These are phyloP conservation scores for Ptycholaimellus sp. DNA, from an alignment of 2,888 invertebrate genomes.

Conservation along the genomic window DNA sequence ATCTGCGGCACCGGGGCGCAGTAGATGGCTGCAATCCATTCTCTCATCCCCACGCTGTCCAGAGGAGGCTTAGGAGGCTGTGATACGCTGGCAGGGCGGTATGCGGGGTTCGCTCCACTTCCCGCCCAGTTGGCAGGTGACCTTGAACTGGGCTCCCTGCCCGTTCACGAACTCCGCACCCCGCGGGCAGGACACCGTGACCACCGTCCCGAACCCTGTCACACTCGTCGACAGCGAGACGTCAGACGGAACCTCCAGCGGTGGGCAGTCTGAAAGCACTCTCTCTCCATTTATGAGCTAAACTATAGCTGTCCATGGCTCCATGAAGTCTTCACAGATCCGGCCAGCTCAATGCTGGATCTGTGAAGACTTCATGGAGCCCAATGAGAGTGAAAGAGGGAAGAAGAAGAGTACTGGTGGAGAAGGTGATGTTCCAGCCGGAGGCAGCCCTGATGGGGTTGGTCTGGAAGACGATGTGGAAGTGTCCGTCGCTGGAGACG, in stretches of 20 bases:
- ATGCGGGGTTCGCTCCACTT: constrained; percentile 17
- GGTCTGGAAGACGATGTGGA: constrained; percentile 11
- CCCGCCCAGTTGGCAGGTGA: constrained; percentile 21
- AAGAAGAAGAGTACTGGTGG: constrained; percentile 14
- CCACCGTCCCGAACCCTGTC: constrained; percentile 17
- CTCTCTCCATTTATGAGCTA: no score
- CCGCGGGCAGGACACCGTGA: constrained; percentile 18
- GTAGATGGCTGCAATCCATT: constrained; percentile 43
- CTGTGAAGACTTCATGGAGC: no score
- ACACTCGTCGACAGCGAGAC: constrained; percentile 19
- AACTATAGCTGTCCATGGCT: no score
- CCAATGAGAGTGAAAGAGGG: no score
- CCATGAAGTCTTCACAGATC: no score
- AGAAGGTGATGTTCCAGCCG: constrained; percentile 26
- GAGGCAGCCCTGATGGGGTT: constrained; percentile 11
- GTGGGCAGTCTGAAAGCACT: constrained; percentile 19
- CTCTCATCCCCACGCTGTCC: no score
- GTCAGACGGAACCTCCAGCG: constrained; percentile 13
- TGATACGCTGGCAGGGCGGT: constrained; percentile 23
- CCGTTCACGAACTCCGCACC: constrained; percentile 24
- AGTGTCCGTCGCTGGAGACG: constrained; percentile 7
- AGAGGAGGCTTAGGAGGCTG: no score
- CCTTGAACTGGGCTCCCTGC: constrained; percentile 15
- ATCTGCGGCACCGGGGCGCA: constrained; percentile 94
- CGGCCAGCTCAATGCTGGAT: no score